Evolutionary conservation across 35 echinoderm and acorn worm species (phyloP), one percentile per base, ranked within the genome.

Genomic region (Eucidaris tribuloides): DNA sequence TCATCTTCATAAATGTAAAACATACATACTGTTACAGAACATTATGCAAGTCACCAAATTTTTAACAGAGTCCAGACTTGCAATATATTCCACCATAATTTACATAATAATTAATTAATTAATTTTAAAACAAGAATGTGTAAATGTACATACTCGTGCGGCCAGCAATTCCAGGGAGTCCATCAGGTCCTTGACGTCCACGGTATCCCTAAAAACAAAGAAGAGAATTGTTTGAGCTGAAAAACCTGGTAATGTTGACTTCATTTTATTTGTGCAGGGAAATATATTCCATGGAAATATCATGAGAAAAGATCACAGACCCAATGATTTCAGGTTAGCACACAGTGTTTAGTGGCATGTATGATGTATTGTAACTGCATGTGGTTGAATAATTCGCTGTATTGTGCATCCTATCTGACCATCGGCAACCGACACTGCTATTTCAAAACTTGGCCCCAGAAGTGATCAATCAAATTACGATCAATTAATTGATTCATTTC

Each of bases 181-280:
- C 84, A 45, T 78, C 48, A 27, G 72, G 55, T 78, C 84, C 84
- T 71, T 30, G 84, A 15, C 55, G 70, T 87, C 84, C 84, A 59
- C 55, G 71, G 33, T 56, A 35, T 79, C 84, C 84, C 71, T 78
- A 32, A 7, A 44, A 35, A 40, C 0, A 41, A 74, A 42, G 0
- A 41, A 2, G n/a, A 52, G 9, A 52, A 52, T 9, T 11, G 9
- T 11, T n/a, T n/a, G n/a, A 52, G 48, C n/a, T 52, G 9, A n/a
- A n/a, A 52, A 52, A 52, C 9, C 9, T 9, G n/a, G n/a, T 11
- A 11, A 52, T 52, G 48, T n/a, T 11, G n/a, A n/a, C 9, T 9
- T 52, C 9, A n/a, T n/a, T 11, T n/a, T 52, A 11, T 11, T n/a
- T 11, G 48, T 52, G 48, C n/a, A 52, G 9, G 9, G n/a, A 11